Conservation (phyloP, 2,113 vertebrate species). For the Circaetus cinerascens region DNA sequence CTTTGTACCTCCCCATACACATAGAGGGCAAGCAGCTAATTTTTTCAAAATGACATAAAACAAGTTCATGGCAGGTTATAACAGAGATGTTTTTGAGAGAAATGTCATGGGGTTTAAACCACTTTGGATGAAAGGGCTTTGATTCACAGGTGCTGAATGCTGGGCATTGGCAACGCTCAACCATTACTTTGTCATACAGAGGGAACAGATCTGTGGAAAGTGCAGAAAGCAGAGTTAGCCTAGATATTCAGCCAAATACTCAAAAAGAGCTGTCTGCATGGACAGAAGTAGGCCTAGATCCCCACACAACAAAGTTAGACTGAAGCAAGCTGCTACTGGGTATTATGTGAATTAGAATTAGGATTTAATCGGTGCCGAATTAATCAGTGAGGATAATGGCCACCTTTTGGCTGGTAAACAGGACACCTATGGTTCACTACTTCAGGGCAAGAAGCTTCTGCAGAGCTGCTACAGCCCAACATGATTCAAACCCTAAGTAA, state of each 20-base stretch:
- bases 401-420: neutral
- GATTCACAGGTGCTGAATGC: neutral
- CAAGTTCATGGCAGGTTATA: neutral
- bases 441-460: neutral
- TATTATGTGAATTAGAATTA: neutral
- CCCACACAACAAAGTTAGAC: neutral
- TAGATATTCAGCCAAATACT: neutral
- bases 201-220: neutral
- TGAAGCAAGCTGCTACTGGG: neutral
- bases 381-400: neutral
- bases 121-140: neutral
- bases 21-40: neutral
- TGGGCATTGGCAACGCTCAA: fast-evolving
- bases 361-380: neutral
- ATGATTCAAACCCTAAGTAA: fast-evolving
- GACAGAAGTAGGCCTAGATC: neutral
- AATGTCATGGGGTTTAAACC: neutral
- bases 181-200: neutral
- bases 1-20: neutral
- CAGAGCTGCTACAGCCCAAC: neutral
- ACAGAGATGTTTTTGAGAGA: neutral
- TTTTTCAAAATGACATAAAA: neutral
- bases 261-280: neutral
- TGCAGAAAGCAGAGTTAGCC: neutral
- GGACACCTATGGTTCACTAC: neutral